Conservation (phyloP, 2,888 invertebrate species). For the Cosmorhoe ocellata region DNA sequence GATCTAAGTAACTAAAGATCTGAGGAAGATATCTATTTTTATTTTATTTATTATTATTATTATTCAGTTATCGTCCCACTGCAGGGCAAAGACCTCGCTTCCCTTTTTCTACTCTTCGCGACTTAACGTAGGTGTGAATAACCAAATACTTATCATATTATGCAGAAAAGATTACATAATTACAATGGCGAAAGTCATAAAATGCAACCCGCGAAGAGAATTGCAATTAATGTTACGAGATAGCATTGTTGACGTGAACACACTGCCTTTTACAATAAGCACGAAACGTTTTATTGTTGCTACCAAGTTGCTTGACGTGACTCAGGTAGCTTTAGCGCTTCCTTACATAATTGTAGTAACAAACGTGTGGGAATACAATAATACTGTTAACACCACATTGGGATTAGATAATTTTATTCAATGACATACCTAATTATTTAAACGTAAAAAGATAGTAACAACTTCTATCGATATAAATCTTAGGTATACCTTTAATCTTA, state of each 20-base stretch:
- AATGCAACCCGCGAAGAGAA: conserved; percentile 5
- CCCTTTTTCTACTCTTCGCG: no score
- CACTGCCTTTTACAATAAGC: conserved; percentile 6
- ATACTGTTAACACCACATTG: no score
- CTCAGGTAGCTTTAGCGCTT: conserved; percentile 2
- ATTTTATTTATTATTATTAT: no score
- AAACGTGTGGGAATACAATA: conserved; percentile 1
- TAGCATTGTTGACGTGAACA: conserved; percentile 17
- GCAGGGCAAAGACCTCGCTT: no score
- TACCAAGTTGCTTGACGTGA: conserved; percentile 1
- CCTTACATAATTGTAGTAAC: conserved; percentile 4
- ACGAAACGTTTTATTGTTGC: conserved; percentile 3
- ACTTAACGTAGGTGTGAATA: conserved; percentile 3
- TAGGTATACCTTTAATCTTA: no score
- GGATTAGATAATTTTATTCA: no score
- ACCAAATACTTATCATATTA: not conserved
- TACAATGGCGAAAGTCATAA: conserved; percentile 11
- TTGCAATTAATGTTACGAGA: conserved; percentile 16
- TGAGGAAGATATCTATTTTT: no score
- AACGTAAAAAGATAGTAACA: no score
- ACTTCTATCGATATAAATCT: no score
- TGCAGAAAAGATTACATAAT: conserved; percentile 1
- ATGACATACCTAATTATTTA: no score
- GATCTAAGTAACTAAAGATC: no score
- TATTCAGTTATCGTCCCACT: no score